A percentile compares a stretch with the other conserved stretches of the same genome.
These are phyloP conservation scores for Exephanes ischioxanthus DNA, from an alignment of 2,888 invertebrate species.

Conservation along the genomic window DNA sequence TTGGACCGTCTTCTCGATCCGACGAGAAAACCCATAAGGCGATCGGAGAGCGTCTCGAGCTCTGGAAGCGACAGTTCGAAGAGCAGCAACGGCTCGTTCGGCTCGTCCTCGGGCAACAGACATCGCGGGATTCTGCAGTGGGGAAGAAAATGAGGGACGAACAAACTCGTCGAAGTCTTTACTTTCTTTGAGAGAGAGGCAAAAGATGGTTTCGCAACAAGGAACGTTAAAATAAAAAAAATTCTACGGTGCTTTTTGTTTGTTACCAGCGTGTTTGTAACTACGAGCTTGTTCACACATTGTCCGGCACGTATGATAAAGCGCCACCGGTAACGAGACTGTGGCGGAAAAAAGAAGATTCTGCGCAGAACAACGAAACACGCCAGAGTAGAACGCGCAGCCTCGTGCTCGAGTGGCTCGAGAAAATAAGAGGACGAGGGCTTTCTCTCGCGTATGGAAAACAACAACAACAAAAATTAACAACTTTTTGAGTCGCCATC, in stretches of 20 bases:
- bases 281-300: conserved; percentile 1
- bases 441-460: background rate
- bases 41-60: conserved; percentile 81
- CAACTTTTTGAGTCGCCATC: background rate
- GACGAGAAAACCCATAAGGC: conserved; percentile 78
- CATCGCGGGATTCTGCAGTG: conserved; percentile 78
- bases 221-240: conserved; percentile 5
- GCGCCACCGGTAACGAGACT: background rate
- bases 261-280: conserved; percentile 3
- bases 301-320: background rate
- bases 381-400: background rate
- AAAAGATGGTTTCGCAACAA: conserved; percentile 45
- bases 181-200: conserved; percentile 53
- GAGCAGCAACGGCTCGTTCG: conserved; percentile 76
- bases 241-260: conserved; percentile 16
- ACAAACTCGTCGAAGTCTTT: conserved; percentile 23
- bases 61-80: conserved; percentile 79
- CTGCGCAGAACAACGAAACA: background rate
- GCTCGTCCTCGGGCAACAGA: conserved; percentile 67
- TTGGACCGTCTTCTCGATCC: conserved; percentile 88
- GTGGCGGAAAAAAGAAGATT: background rate
- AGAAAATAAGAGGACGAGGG: background rate
- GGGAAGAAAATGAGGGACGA: conserved; percentile 78
- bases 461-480: background rate
- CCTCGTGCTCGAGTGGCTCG: background rate